Conservation (phyloP, 2,888 invertebrate species). For the Neoitamus cyanurus region DNA sequence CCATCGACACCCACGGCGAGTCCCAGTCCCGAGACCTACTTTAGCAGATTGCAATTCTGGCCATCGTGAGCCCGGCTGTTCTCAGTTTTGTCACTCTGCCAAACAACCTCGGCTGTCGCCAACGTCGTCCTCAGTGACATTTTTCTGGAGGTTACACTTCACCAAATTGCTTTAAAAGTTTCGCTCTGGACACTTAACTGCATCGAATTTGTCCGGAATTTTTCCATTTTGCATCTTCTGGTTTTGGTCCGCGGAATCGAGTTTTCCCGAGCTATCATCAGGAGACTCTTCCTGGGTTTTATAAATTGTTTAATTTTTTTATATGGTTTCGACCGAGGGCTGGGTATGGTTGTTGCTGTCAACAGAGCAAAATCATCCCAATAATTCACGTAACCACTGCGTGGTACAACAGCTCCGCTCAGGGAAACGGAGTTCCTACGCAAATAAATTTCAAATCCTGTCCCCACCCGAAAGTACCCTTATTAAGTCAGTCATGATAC, state of each 20-base stretch:
- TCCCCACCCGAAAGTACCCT: constrained; percentile 32
- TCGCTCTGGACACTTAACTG: background rate
- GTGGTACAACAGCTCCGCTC: background rate
- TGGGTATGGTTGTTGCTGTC: constrained; percentile 4
- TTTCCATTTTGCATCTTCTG: background rate
- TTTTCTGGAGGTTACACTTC: constrained; percentile 32
- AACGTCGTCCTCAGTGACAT: constrained; percentile 29
- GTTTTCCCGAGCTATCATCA: background rate
- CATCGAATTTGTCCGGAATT: constrained; percentile 24
- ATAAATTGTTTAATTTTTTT: constrained; percentile 27
- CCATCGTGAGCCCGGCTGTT: background rate
- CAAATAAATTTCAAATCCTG: constrained; percentile 38
- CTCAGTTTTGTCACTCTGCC: constrained; percentile 31
- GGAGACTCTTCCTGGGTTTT: background rate
- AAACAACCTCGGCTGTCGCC: constrained; percentile 31
- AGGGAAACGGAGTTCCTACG: background rate
- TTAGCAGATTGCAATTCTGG: background rate
- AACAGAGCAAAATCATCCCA: background rate
- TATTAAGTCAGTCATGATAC: constrained; percentile 26
- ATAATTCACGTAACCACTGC: constrained; percentile 5
- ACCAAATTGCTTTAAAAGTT: constrained; percentile 21
- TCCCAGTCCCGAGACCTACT: background rate
- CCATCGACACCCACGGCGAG: background rate
- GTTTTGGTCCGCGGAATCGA: background rate
- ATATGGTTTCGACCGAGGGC: background rate